Conservation (phyloP, 2,888 invertebrate genomes). For the Heteropelma amictum region DNA sequence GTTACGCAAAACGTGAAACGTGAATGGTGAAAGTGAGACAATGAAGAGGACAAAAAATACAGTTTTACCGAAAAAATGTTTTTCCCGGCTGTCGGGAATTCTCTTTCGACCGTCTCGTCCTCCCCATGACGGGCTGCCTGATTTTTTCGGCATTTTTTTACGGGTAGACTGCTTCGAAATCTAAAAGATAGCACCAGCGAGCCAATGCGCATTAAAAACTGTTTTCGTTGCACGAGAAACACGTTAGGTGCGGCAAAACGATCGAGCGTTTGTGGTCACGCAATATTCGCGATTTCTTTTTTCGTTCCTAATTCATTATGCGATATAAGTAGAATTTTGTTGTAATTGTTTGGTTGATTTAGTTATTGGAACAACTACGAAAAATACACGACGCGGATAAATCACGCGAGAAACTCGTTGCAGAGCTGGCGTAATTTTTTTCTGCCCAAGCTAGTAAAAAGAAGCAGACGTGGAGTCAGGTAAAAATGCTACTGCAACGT, state of each 20-base stretch:
- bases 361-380: too few species aligned
- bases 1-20: neutral
- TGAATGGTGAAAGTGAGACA: slow-evolving; percentile 2
- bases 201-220: slow-evolving; percentile 13
- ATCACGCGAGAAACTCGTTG: too few species aligned
- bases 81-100: slow-evolving; percentile 56
- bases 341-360: too few species aligned
- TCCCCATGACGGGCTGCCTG: slow-evolving; percentile 61
- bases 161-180: neutral
- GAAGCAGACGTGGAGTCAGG: neutral
- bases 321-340: too few species aligned
- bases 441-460: neutral
- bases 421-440: too few species aligned
- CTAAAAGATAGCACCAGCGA: slow-evolving; percentile 7
- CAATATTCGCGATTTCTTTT: too few species aligned
- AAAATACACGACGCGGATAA: too few species aligned
- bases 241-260: neutral
- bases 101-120: slow-evolving; percentile 43
- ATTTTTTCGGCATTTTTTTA: slow-evolving; percentile 69
- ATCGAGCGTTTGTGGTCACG: neutral
- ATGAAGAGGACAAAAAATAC: neutral
- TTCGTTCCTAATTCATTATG: too few species aligned
- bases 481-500: slow-evolving; percentile 1
- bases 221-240: neutral
- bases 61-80: slow-evolving; percentile 68